Conservation (phyloP, 2,888 invertebrate genomes). For the Clepsis dumicolana region DNA sequence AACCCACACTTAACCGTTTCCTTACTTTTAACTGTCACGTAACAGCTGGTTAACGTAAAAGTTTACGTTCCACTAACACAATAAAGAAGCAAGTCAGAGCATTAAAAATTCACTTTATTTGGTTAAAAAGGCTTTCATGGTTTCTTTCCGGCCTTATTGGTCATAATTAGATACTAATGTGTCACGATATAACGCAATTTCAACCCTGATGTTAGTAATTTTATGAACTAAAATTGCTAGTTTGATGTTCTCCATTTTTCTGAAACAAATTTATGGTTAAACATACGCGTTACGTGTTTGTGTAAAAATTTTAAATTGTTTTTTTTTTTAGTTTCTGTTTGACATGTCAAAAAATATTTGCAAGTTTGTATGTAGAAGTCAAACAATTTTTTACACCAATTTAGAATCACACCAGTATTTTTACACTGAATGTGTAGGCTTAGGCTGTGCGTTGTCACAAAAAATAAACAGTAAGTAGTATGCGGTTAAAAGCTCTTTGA, state of each 20-base stretch:
- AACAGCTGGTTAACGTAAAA: constrained; percentile 23
- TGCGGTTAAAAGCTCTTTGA: too few relatives aligned
- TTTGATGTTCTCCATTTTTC: neutral
- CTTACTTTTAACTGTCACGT: constrained; percentile 24
- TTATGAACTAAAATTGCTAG: constrained; percentile 23
- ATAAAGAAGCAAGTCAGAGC: constrained; percentile 13
- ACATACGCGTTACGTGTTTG: neutral
- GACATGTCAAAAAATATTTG: neutral
- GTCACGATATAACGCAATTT: constrained; percentile 26
- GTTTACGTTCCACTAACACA: constrained; percentile 31
- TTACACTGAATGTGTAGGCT: too few relatives aligned
- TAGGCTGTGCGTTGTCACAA: too few relatives aligned
- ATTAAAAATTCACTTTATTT: constrained; percentile 42
- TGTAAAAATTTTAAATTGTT: neutral
- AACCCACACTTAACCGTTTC: neutral
- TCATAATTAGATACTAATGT: constrained; percentile 37
- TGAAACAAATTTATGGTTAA: neutral
- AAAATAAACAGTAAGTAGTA: too few relatives aligned
- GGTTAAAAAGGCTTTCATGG: constrained; percentile 38
- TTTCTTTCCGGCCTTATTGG: constrained; percentile 34
- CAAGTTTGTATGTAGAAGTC: too few relatives aligned
- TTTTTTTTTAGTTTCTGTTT: neutral
- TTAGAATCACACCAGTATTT: too few relatives aligned
- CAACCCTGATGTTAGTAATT: constrained; percentile 13
- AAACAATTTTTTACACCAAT: too few relatives aligned